Base-by-base conservation (phyloP, 2,888 invertebrate genomes). In the Calameuta filiformis region DNA sequence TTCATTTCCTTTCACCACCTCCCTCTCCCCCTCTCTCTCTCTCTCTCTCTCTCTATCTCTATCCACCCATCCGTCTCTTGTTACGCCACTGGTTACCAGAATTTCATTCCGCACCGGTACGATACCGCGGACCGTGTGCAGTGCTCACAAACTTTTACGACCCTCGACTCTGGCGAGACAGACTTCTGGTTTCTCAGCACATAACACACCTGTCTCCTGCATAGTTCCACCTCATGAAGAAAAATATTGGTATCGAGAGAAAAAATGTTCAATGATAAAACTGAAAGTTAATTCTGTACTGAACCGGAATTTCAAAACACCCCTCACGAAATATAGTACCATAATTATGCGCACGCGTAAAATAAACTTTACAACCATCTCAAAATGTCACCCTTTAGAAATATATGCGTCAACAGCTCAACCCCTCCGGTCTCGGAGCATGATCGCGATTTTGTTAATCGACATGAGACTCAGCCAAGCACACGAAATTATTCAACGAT, bases 371-470 rank as follows among this genome's bases (percentile, higher is more conserved):
- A 23, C 40, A 23, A 6, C 15, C 6, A 23, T 23, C 9, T 6
- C 40, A 56, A 6, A 84, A 84, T 85, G 86, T 85, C 85, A 86
- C 85, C 86, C 86, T 79, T 73, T 76, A 35, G 30, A 40, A 75
- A 73, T 74, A 68, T 75, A 56, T 74, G 31, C 34, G 68, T 37
- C 74, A 69, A 68, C 40, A 12, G 35, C 12, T 31, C 35, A 71
- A 9, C 76, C 56, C 79, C 40, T 69, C 31, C 34, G 35, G 15
- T 4, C n/a, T 11, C 37, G 35, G n/a, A 31, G 1, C 73, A 30
- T 31, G 35, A 73, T 69, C 77, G 78, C 80, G 83, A 84, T 89
- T 87, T 84, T 83, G 84, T 85, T 88, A 88, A 89, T 89, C 83
- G 82, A 56, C 40, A 23, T 56, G 40, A 23, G 23, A 81, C 77